phyloP scores from a whole-genome alignment of 2,113 vertebrate species.

The Alaudala cheleensis region DNA sequence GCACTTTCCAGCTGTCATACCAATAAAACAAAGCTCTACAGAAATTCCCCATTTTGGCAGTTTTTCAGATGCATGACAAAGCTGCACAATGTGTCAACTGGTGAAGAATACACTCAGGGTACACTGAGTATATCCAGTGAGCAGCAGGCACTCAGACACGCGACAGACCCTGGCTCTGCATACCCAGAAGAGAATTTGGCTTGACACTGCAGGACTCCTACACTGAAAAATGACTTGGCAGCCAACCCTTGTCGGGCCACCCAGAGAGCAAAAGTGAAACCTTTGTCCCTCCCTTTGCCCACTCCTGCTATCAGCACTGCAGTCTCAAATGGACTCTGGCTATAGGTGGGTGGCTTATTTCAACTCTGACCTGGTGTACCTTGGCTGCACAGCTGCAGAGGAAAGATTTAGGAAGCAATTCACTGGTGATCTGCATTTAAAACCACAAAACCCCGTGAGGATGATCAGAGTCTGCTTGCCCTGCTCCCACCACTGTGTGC shows the following conservation, averaged over 20 bases:
- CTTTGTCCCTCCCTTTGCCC: not conserved
- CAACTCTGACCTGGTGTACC: not conserved
- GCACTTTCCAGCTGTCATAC: not conserved
- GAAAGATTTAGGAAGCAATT: not conserved
- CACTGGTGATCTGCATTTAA: not conserved
- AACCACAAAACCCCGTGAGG: not conserved
- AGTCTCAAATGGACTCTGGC: not conserved
- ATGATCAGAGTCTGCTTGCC: not conserved
- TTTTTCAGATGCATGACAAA: not conserved
- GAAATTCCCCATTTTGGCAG: not conserved
- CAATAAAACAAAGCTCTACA: not conserved
- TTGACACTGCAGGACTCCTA: not conserved
- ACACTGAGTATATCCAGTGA: not conserved
- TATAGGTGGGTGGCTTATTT: not conserved
- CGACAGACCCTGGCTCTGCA: not conserved
- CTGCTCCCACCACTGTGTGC: not conserved
- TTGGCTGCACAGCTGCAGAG: not conserved
- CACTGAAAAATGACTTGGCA: not conserved
- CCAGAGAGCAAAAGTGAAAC: accelerated
- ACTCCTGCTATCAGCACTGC: not conserved
- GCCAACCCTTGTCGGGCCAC: accelerated
- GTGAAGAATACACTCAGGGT: not conserved
- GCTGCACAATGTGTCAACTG: not conserved
- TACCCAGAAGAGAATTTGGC: not conserved
- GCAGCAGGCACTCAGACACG: not conserved